phyloP scores from a whole-genome alignment of 2,888 invertebrate genomes.

The Siphonodentalium dalli region DNA sequence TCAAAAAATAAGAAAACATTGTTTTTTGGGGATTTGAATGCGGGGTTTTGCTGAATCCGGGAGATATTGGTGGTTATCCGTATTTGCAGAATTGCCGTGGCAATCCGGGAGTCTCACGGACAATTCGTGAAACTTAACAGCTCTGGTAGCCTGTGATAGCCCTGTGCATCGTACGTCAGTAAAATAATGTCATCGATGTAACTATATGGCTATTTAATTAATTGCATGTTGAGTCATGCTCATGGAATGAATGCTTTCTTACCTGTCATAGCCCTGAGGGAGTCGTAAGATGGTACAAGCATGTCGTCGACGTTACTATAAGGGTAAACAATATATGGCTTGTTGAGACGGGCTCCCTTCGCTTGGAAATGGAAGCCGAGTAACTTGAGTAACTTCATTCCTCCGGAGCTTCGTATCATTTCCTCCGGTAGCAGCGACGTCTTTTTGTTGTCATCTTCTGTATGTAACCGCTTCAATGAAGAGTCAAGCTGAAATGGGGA shows the following conservation, averaged over 20 bases:
- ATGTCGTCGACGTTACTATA: conserved; percentile 59
- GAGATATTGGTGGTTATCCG: too few relatives aligned
- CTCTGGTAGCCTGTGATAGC: too few relatives aligned
- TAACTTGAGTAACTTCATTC: conserved; percentile 48
- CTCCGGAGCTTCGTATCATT: conserved; percentile 32
- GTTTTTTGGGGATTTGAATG: too few relatives aligned
- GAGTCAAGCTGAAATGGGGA: conserved; percentile 51
- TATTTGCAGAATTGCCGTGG: too few relatives aligned
- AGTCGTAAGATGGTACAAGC: conserved; percentile 53
- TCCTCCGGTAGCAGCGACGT: conserved; percentile 38
- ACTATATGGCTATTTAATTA: too few relatives aligned
- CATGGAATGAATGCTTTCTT: conserved; percentile 4
- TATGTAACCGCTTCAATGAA: conserved; percentile 55
- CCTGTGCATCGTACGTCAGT: too few relatives aligned
- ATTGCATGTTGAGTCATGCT: too few relatives aligned
- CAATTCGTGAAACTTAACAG: too few relatives aligned
- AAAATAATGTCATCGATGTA: too few relatives aligned
- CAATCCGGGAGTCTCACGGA: too few relatives aligned
- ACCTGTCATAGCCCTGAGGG: conserved; percentile 48
- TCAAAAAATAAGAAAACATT: too few relatives aligned
- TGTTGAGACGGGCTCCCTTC: conserved; percentile 35
- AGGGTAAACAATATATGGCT: conserved; percentile 57
- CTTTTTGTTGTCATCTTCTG: conserved; percentile 46
- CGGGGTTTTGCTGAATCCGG: too few relatives aligned
- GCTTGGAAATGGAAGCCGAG: conserved; percentile 61